A percentile compares a stretch with the other conserved stretches of the same genome.
Evolutionary conservation across 1,140 invertebrate genomes (phyloP).

Genomic region (Latrodectus geometricus): DNA sequence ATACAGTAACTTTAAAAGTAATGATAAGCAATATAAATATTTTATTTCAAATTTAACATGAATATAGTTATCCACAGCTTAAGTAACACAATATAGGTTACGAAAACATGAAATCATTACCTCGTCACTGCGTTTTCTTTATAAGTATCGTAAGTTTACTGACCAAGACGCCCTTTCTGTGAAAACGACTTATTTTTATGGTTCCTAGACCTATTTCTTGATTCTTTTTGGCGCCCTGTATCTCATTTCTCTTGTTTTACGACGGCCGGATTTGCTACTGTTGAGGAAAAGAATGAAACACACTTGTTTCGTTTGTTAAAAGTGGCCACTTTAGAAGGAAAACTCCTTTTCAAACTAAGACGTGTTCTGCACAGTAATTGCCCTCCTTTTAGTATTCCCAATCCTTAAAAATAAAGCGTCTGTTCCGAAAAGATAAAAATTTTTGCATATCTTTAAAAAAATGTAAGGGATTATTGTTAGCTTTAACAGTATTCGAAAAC

Average conservation of each 20-base stretch:
- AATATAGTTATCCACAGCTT: too few relatives aligned
- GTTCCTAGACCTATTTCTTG: constrained; percentile 28
- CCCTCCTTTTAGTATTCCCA: constrained; percentile 19
- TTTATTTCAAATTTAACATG: too few relatives aligned
- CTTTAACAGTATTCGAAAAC: too few relatives aligned
- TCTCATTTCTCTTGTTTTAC: constrained; percentile 46
- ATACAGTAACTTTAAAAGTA: too few relatives aligned
- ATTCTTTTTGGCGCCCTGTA: constrained; percentile 26
- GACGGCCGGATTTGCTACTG: constrained; percentile 28
- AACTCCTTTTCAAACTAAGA: constrained; percentile 7
- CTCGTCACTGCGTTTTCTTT: neutral
- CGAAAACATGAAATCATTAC: too few relatives aligned
- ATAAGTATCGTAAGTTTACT: neutral
- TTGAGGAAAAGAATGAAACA: neutral
- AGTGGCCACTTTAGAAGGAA: constrained; percentile 19
- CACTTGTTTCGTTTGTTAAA: constrained; percentile 23
- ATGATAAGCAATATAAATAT: too few relatives aligned
- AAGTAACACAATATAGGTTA: too few relatives aligned
- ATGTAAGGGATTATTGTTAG: too few relatives aligned
- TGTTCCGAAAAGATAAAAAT: neutral
- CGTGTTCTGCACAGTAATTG: constrained; percentile 36
- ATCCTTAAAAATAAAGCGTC: neutral
- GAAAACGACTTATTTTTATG: constrained; percentile 53
- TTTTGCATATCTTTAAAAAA: neutral
- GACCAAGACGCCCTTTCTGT: constrained; percentile 13